phyloP scores from a whole-genome alignment of 2,888 invertebrate species.

The Drosophila longiperda region DNA sequence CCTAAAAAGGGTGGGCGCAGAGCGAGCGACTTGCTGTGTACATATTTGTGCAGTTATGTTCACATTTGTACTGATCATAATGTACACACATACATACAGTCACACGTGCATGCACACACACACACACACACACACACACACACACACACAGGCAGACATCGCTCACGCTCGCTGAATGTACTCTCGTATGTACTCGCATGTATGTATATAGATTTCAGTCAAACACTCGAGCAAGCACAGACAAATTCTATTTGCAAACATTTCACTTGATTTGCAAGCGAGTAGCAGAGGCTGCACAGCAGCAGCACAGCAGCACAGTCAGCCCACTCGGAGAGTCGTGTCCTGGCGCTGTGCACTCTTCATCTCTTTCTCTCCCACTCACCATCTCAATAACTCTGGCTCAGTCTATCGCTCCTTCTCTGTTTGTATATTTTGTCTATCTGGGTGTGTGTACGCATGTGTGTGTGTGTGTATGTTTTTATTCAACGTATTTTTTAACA shows the following conservation, averaged over 20 bases:
- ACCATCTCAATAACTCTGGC: background rate
- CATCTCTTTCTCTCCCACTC: constrained; percentile 19
- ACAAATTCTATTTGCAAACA: constrained; percentile 85
- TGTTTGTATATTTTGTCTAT: constrained; percentile 29
- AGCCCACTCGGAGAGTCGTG: constrained; percentile 36
- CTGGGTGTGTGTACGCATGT: constrained; percentile 26
- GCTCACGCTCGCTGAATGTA: constrained; percentile 38
- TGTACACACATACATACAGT: constrained; percentile 71
- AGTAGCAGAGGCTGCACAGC: constrained; percentile 61
- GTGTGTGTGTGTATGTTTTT: constrained; percentile 45
- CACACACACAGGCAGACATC: constrained; percentile 11
- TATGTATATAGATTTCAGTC: constrained; percentile 81
- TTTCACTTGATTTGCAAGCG: constrained; percentile 85
- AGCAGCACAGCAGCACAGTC: constrained; percentile 13
- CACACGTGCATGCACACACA: constrained; percentile 25
- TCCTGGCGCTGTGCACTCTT: constrained; percentile 34
- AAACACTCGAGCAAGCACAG: constrained; percentile 84
- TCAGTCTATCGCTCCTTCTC: background rate
- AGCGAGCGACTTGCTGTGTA: constrained; percentile 79
- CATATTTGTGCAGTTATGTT: constrained; percentile 84
- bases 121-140: constrained; percentile 34
- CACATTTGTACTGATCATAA: constrained; percentile 84
- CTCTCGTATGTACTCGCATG: constrained; percentile 38
- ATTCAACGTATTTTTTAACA: constrained; percentile 70
- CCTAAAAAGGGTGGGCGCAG: constrained; percentile 37